Evolutionary conservation across 2,888 invertebrate species (phyloP).

Genomic region (Drosophila kuntzei): DNA sequence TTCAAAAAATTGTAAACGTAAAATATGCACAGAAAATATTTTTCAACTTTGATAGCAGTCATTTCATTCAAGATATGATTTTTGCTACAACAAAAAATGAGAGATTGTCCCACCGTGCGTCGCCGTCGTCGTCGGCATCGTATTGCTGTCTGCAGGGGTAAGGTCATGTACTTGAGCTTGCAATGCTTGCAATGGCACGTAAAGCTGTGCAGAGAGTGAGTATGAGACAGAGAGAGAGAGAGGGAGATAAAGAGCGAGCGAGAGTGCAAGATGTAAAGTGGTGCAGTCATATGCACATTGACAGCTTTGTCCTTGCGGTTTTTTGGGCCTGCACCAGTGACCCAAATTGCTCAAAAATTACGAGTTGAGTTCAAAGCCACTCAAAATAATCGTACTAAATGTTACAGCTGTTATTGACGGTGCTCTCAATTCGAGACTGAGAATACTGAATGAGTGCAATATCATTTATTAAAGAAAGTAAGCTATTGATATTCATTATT

Average conservation of each 20-base stretch:
- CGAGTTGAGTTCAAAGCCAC: conserved; percentile 58
- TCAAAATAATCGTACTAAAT: conserved; percentile 21
- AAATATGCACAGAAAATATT: too few species aligned
- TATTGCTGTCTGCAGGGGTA: conserved; percentile 69
- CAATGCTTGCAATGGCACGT: conserved; percentile 66
- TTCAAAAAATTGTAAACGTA: too few species aligned
- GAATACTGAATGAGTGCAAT: background rate
- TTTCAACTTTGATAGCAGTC: too few species aligned
- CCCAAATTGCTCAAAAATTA: conserved; percentile 58
- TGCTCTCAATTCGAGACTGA: background rate
- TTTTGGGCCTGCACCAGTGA: conserved; percentile 63
- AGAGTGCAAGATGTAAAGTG: conserved; percentile 15
- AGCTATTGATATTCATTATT: background rate
- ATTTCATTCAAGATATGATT: too few species aligned
- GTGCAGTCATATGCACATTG: conserved; percentile 53
- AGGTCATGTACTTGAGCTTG: conserved; percentile 81
- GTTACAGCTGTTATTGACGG: conserved; percentile 6
- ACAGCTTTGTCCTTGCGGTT: conserved; percentile 67
- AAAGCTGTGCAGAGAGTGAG: conserved; percentile 39
- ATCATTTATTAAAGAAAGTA: background rate
- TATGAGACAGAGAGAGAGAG: background rate
- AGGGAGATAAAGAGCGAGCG: conserved; percentile 6
- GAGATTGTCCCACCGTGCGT: too few species aligned
- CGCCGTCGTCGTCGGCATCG: conserved; percentile 33
- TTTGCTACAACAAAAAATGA: too few species aligned